Evolutionary conservation across 2,797 vertebrate genomes (phyloP), one percentile per base, ranked within the genome.

Genomic region (Pipistrellus nathusii): DNA sequence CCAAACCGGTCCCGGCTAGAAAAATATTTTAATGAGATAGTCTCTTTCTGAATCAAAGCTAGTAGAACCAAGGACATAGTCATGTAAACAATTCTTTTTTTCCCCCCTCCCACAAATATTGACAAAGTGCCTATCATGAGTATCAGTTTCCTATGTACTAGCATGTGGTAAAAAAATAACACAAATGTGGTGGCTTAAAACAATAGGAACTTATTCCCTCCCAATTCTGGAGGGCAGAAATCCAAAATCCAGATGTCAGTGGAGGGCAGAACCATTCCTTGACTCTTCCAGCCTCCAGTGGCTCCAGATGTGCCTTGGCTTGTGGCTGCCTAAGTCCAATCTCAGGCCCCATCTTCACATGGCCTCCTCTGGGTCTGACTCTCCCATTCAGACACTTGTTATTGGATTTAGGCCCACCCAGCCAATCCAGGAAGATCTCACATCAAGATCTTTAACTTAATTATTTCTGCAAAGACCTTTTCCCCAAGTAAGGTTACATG

Each of bases 31-130:
- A 78, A 92, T 77, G 8, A 76, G 48, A 35, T 68, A 7, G 12
- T 76, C 32, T 91, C 32, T 72, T 85, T 96, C 27, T 80, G 38
- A 82, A 77, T 76, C 48, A 75, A 69, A 94, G 64, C 30, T 64
- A 17, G 55, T 46, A 83, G 75, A 88, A 83, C 4, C 13, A 59
- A 84, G 48, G 71, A 44, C n/a, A 73, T 9, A n/a, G 14, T 78
- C 51, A 62, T 92, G 68, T 38, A 75, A 78, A 62, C 13, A 73
- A 32, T 82, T 71, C 2, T 55, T 21, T 53, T 46, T 14, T 38
- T n/a, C 73, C 38, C 38, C 6, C 32, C 18, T 51, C 7, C 23
- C 6, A 53, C n/a, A 48, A 35, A 55, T 69, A 68, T 62, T n/a
- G 57, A 68, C 20, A 21, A 62, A 9, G 14, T 68, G 25, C 8